Evolutionary conservation across 2,888 invertebrate species (phyloP).

Genomic region (Eupelmus urozonus): DNA sequence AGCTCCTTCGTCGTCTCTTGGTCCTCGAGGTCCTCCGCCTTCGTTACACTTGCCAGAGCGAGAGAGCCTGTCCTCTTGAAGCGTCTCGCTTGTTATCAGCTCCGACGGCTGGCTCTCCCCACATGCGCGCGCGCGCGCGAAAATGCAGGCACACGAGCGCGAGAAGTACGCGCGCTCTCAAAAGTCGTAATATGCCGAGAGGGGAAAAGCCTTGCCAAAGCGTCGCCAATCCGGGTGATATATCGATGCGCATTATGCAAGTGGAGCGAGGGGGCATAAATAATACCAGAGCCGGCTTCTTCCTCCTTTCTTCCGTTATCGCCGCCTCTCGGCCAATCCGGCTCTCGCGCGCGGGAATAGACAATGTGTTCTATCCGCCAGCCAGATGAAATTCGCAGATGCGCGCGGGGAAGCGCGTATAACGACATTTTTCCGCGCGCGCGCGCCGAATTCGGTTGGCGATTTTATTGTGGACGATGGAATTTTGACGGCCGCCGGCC

Average conservation of each 20-base stretch:
- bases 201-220: constrained; percentile 53
- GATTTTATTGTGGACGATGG: constrained; percentile 46
- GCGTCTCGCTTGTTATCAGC: constrained; percentile 43
- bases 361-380: constrained; percentile 4
- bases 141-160: not conserved
- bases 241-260: constrained; percentile 64
- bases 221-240: constrained; percentile 56
- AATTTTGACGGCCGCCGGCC: constrained; percentile 17
- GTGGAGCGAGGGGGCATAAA: constrained; percentile 61
- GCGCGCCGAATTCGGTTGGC: constrained; percentile 29
- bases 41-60: constrained; percentile 21
- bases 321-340: too few relatives aligned
- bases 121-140: not conserved
- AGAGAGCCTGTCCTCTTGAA: constrained; percentile 16
- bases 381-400: not conserved
- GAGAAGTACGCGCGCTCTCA: not conserved
- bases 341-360: not conserved
- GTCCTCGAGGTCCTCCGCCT: constrained; percentile 13
- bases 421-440: constrained; percentile 36
- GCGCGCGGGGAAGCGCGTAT: not conserved
- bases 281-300: constrained; percentile 45
- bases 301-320: too few relatives aligned
- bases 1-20: constrained; percentile 47
- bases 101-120: constrained; percentile 5
- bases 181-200: too few relatives aligned